Base-by-base conservation (phyloP, 30 jellyfish, hydroid and myxozoan species). In the Nemopilema nomurai region DNA sequence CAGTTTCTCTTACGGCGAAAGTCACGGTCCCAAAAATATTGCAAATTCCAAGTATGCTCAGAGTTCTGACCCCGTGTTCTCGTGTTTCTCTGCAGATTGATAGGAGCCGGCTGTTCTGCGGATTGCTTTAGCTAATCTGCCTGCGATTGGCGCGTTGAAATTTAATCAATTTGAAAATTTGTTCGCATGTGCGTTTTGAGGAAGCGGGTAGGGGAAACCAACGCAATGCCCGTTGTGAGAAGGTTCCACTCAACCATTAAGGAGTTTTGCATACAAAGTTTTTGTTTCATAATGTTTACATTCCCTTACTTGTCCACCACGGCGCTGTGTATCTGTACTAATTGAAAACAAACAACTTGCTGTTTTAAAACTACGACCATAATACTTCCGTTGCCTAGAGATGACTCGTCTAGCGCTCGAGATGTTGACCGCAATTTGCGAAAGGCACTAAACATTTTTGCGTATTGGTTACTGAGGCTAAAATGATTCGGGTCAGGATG, bases 111-210 rank as follows among this genome's bases (percentile, higher is more conserved):
- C 19, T 32, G 23, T 67, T 32, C 76, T 23, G 33, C 76, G 33
- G 7, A 23, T 19, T 19, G 33, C 23, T 67, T 29, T 19, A 19
- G 0, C 51, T 32, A 32, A 32, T 23, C 30, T 67, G 30, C 17
- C 30, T 67, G 30, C 76, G n/a, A 67, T 67, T 67, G 76, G 76
- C 33, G 33, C 51, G 76, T 17, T 67, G 76, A 67, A 67, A 67
- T 67, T 67, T 18, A 22, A 23, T 32, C 33, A 67, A 67, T 67
- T 22, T 67, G 76, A 67, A n/a, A 32, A 67, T 41, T 67, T 23
- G 33, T 32, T 23, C 22, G 33, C 4, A 67, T 32, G 51, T 23
- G 51, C 33, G 76, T 23, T 29, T 29, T 17, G 33, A 67, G 76
- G 76, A 67, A 67, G 32, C 76, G 32, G 51, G 21, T 18, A 22